Evolutionary conservation across 2,113 vertebrate genomes (phyloP), one percentile per base, ranked within the genome.

Genomic region (Rhea pennata): DNA sequence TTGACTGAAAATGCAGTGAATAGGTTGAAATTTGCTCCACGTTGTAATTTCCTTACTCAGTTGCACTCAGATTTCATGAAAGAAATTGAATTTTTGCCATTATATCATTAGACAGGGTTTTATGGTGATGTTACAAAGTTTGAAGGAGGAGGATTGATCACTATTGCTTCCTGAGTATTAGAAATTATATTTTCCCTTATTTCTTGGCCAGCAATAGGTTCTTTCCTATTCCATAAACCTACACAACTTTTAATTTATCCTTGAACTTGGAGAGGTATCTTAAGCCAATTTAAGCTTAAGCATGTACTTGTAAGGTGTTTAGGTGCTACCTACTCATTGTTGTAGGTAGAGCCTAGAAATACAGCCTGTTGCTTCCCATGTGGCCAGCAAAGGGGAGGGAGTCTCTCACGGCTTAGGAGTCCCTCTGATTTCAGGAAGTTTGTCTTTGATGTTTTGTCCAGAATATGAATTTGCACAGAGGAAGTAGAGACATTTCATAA

Each of bases 381-480:
- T 36, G 62, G 58, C n/a, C 61, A 75, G 51, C 14, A 88, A 46
- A 62, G 59, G 22, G 15, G 11, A 94, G 17, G 23, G 46, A n/a
- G 33, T 5, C 12, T 33, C 66, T 29, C 24, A 40, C 0, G 12
- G 51, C 46, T 88, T 87, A 86, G 90, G 54, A 10, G 4, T 29
- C 0, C 1, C 40, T 67, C 4, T 12, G 50, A 73, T 96, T 87
- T 95, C 0, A 0, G 1, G 9, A 90, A 74, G 40, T 80, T 85
- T 94, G 40, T 50, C 46, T 83, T 91, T 83, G 79, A 70, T 0
- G 1, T 26, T 51, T 84, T 42, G n/a, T 74, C 73, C 73, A 88
- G 86, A 92, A 86, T 92, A 84, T 19, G 48, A 93, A 93, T 86
- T 71, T 72, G 31, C 33, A 72, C 42, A 90, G 51, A 86, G n/a